These are phyloP conservation scores for Pseudomyrmex cubaensis DNA, from an alignment of 1,140 invertebrate genomes.

Conservation along the genomic window DNA sequence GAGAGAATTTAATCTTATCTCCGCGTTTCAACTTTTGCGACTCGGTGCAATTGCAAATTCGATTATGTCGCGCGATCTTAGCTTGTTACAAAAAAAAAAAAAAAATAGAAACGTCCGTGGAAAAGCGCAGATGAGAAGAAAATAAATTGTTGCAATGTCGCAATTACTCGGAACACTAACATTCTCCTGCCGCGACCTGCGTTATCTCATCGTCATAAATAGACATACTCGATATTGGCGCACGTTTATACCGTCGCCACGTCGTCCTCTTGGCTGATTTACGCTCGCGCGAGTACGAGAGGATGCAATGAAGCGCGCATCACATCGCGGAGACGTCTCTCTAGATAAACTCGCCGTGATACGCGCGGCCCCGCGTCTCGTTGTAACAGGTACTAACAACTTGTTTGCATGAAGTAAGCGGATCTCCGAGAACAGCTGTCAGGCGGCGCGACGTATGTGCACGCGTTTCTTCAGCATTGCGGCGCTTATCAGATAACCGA, in stretches of 20 bases:
- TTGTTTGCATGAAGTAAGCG: slow-evolving; percentile 62
- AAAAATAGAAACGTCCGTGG: neutral
- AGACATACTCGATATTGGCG: slow-evolving; percentile 34
- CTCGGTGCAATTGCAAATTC: neutral
- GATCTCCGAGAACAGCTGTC: slow-evolving; percentile 60
- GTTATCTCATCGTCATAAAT: slow-evolving; percentile 45
- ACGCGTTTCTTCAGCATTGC: slow-evolving; percentile 62
- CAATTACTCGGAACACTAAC: slow-evolving; percentile 2
- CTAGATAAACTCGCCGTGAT: slow-evolving; percentile 44
- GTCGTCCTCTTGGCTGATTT: slow-evolving; percentile 21
- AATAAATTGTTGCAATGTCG: slow-evolving; percentile 1
- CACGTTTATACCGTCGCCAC: slow-evolving; percentile 10
- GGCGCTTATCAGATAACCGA: slow-evolving; percentile 64
- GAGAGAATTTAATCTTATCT: too few relatives aligned
- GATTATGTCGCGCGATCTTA: neutral
- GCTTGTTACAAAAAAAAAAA: neutral
- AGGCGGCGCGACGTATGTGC: slow-evolving; percentile 33
- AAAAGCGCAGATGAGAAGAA: neutral
- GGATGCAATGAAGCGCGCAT: slow-evolving; percentile 35
- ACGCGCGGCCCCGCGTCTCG: slow-evolving; percentile 40
- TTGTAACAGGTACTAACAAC: slow-evolving; percentile 59
- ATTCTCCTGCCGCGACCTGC: slow-evolving; percentile 1
- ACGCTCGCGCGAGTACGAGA: slow-evolving; percentile 3
- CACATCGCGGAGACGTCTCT: slow-evolving; percentile 42
- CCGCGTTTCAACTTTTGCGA: neutral